A percentile compares a stretch with the other conserved stretches of the same genome.
phyloP scores from a whole-genome alignment of 1,140 invertebrate genomes.

The Heliconius eleuchia region DNA sequence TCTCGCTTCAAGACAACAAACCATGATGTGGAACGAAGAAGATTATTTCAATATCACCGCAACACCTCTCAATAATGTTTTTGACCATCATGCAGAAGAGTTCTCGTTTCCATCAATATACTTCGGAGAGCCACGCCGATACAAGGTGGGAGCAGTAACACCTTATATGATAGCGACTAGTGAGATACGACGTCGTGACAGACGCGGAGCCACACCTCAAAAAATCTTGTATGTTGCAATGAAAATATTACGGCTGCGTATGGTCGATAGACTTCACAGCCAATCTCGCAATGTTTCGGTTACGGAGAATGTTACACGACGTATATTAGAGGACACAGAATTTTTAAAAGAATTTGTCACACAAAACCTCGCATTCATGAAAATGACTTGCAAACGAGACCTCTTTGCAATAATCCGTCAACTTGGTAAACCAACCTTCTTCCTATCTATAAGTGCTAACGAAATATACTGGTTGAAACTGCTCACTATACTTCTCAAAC shows the following conservation, averaged over 20 bases:
- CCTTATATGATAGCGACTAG: conserved; percentile 51
- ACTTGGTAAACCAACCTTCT: conserved; percentile 54
- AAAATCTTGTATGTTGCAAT: conserved; percentile 53
- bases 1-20: conserved; percentile 47
- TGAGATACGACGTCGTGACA: conserved; percentile 50
- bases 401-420: conserved; percentile 56
- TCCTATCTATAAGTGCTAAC: conserved; percentile 54
- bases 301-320: conserved; percentile 36
- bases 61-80: conserved; percentile 41
- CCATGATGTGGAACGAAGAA: conserved; percentile 52
- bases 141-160: conserved; percentile 39
- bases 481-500: conserved; percentile 48
- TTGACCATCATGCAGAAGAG: conserved; percentile 51
- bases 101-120: conserved; percentile 56
- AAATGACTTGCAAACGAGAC: conserved; percentile 54
- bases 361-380: conserved; percentile 49
- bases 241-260: conserved; percentile 49
- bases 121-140: conserved; percentile 45
- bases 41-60: conserved; percentile 47
- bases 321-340: conserved; percentile 44
- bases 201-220: conserved; percentile 52
- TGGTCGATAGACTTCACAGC: conserved; percentile 48
- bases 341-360: conserved; percentile 48
- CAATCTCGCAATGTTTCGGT: conserved; percentile 45
- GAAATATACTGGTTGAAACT: conserved; percentile 50